Evolutionary conservation across 2,888 invertebrate genomes (phyloP).

Genomic region (Chesias legatella): DNA sequence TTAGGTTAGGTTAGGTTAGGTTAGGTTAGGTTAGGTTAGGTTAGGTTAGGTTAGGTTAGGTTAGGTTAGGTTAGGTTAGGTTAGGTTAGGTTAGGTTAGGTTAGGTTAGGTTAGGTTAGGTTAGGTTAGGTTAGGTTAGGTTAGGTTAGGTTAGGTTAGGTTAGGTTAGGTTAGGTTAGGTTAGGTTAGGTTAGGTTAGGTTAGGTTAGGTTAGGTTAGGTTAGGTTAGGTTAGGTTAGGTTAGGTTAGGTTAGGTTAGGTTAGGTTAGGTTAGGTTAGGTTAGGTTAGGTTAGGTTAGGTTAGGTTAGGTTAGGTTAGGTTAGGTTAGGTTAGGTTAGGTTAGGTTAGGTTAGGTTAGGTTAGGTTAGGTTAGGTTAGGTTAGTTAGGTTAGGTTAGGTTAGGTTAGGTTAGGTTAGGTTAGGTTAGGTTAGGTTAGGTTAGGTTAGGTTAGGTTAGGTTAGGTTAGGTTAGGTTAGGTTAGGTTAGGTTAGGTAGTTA

Average conservation of each 20-base stretch:
- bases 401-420: slow-evolving; percentile 18
- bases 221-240: slow-evolving; percentile 27
- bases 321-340: slow-evolving; percentile 20
- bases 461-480: slow-evolving; percentile 19
- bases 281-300: slow-evolving; percentile 28
- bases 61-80: too few relatives aligned
- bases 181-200: too few relatives aligned
- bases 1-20: too few relatives aligned
- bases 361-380: slow-evolving; percentile 16
- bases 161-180: too few relatives aligned
- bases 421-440: slow-evolving; percentile 21
- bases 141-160: too few relatives aligned
- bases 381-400: slow-evolving; percentile 16
- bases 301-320: slow-evolving; percentile 29
- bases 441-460: slow-evolving; percentile 25
- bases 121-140: too few relatives aligned
- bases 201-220: slow-evolving; percentile 24
- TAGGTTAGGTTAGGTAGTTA: slow-evolving; percentile 14
- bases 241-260: slow-evolving; percentile 29
- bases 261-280: slow-evolving; percentile 27
- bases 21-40: too few relatives aligned
- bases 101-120: too few relatives aligned
- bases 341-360: slow-evolving; percentile 9
- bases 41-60: too few relatives aligned
- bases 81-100: too few relatives aligned